These are phyloP conservation scores for Verasper variegatus DNA, from an alignment of 2,113 vertebrate genomes.

Conservation along the genomic window DNA sequence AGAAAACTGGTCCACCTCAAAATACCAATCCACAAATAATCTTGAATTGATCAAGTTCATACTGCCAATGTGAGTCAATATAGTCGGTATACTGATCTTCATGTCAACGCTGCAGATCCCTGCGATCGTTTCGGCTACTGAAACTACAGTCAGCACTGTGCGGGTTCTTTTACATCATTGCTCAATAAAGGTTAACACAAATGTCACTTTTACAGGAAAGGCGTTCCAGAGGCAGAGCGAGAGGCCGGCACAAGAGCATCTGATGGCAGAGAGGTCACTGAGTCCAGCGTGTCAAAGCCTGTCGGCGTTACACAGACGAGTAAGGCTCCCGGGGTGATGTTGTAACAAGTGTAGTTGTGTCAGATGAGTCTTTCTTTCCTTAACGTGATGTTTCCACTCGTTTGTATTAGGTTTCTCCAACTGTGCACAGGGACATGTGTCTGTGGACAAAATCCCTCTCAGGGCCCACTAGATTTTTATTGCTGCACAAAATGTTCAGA, in stretches of 20 bases:
- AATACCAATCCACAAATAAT: neutral
- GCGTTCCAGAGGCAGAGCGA: neutral
- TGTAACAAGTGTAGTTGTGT: neutral
- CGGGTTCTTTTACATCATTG: neutral
- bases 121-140: neutral
- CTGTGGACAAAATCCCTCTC: neutral
- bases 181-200: neutral
- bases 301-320: constrained; percentile 21
- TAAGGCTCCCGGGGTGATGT: constrained; percentile 23
- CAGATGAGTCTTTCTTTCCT: neutral
- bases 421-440: neutral
- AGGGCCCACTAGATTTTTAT: neutral
- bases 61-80: neutral
- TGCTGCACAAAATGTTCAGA: constrained; percentile 4
- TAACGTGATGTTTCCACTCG: neutral
- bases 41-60: neutral
- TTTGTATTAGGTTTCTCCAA: neutral
- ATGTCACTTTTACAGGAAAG: constrained; percentile 45
- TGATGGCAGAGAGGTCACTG: constrained; percentile 3
- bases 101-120: neutral
- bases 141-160: too few species aligned
- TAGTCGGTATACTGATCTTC: too few species aligned
- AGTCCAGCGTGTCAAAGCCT: constrained; percentile 4
- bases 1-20: neutral
- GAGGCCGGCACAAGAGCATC: neutral